Base-by-base conservation (phyloP, 2,797 vertebrate species). In the Eulemur albifrons region DNA sequence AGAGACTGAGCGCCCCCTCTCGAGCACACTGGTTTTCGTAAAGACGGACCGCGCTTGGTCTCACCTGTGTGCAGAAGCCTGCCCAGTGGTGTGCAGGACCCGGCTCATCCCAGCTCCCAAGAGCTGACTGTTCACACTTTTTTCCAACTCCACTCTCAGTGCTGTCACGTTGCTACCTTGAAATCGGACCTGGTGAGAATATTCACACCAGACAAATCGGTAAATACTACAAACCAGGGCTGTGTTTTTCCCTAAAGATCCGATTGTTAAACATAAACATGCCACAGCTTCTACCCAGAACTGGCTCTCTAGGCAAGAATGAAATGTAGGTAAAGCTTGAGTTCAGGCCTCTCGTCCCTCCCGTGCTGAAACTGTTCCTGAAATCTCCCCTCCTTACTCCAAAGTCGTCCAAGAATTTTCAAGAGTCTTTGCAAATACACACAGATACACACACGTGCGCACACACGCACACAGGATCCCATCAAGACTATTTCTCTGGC, bases 61-160 rank as follows among this genome's bases (percentile, higher is more conserved):
- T 80, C 27, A 13, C 13, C 15, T 13, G 14, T 20, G 12, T 0
- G 0, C 76, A 0, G 9, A 7, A 15, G 10, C 27, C 40, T 67
- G 77, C 38, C 48, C 50, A 0, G 14, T 1, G 48, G n/a, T 4
- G 23, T 2, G 13, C 27, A 7, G 23, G 4, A 57, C 50, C 43
- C 27, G 1, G 3, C 27, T 75, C 23, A 13, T 12, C 12, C 75
- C 5, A 61, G 35, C 81, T 43, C 70, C 2, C 0, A 0, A 45
- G 75, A 65, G 7, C 25, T 50, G 13, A 50, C 5, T 20, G 12
- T 63, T 25, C 32, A 10, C 30, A 45, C 23, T 13, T 45, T 18
- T 65, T 32, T 43, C 48, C 54, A 45, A 1, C 5, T 10, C 48
- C 32, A 12, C 50, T 69, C 32, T 18, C 11, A 23, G 2, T 20